Evolutionary conservation across 2,797 vertebrate genomes (phyloP).

Genomic region (Sphenopsis melanotis): DNA sequence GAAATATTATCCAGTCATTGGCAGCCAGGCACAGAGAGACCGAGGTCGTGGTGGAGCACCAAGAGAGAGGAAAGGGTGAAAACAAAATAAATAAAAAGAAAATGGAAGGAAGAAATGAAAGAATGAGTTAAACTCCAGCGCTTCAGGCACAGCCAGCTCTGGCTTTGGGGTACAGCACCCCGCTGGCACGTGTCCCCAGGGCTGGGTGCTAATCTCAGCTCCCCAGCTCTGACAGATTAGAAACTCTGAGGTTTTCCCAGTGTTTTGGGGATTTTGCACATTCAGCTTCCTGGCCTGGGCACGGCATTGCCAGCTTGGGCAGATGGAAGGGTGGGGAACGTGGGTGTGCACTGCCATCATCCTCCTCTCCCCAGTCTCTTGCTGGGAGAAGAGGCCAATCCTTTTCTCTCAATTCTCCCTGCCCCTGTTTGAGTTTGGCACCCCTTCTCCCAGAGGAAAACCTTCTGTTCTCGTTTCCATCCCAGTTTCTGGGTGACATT

Average conservation of each 20-base stretch:
- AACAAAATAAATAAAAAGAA: constrained; percentile 29
- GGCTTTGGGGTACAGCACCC: neutral
- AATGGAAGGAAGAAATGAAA: constrained; percentile 61
- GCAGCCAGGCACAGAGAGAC: neutral
- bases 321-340: neutral
- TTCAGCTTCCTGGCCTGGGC: neutral
- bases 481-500: neutral
- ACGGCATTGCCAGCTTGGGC: rapidly evolving
- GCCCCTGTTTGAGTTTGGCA: neutral
- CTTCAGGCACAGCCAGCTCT: neutral
- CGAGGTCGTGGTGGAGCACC: neutral
- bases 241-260: neutral
- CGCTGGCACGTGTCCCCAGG: neutral
- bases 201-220: neutral
- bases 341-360: rapidly evolving
- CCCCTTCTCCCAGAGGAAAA: neutral
- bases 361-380: neutral
- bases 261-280: neutral
- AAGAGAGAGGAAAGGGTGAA: neutral
- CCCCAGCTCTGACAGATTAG: neutral
- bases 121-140: neutral
- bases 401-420: neutral
- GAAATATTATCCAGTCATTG: neutral
- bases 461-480: neutral
- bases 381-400: neutral